Base-by-base conservation (phyloP, 1,140 invertebrate genomes). In the Lepidurus couesii region DNA sequence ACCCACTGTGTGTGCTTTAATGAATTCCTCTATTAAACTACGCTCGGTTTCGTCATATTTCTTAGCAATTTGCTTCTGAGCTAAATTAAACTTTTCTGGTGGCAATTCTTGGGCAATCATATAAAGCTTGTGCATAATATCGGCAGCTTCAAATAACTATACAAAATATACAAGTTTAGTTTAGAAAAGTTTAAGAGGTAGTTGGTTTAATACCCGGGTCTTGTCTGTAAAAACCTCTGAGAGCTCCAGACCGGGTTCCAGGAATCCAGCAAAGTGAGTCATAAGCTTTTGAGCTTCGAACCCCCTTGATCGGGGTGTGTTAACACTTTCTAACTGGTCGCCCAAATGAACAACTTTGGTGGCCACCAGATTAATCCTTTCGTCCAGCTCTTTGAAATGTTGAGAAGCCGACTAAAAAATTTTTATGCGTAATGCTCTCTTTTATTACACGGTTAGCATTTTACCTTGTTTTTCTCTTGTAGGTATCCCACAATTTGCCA, bases 281-380 rank as follows among this genome's bases (percentile, higher is more conserved):
- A 99, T 93, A 6, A 99, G 85, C 83, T 94, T 94, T 83, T 97
- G 92, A 7, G 97, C 97, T 84, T 99, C 97, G 7, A 95, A 95
- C 9, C 96, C 95, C 81, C 97, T 87, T 75, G 95, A 91, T 82
- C 97, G 74, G 0, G 97, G 97, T 0, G 93, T 95, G 86, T 99
- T 96, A 0, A 98, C 96, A 83, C 94, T 97, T 85, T 98, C 97
- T 43, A 99, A 86, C 83, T 99, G 97, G 85, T 99, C 97, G 1
- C 97, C 97, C 16, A 99, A 88, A 87, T 99, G 96, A 75, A 99
- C 90, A 21, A 99, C 97, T 87, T 98, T 97, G 0, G 96, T 97
- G 0, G 97, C 97, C 74, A 99, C 97, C 82, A 92, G 92, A 83
- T 98, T 98, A 81, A 99, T 98, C 84, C 96, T 92, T 83, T 95